Conservation (phyloP, 2,888 invertebrate species). For the Zaprionus obscuricornis region DNA sequence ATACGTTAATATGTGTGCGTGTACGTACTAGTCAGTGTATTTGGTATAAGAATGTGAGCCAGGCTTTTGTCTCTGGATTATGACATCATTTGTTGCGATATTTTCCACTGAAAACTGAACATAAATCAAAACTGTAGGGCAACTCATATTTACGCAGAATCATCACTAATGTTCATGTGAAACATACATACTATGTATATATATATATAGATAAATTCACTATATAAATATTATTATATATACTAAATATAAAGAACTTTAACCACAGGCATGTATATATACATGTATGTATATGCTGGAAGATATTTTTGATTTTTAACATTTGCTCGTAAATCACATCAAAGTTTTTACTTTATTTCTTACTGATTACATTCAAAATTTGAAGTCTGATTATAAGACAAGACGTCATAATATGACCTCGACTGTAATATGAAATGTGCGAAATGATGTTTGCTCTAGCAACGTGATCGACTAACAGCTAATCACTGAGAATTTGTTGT, state of each 20-base stretch:
- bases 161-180: too few relatives aligned
- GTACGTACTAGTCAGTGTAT: conserved; percentile 23
- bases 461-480: conserved; percentile 35
- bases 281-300: too few relatives aligned
- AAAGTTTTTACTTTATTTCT: too few relatives aligned
- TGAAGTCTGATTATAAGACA: conserved; percentile 16
- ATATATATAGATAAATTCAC: too few relatives aligned
- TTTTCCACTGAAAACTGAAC: conserved; percentile 32
- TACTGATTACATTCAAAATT: conserved; percentile 10
- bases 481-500: conserved; percentile 8
- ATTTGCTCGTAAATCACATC: conserved; percentile 30
- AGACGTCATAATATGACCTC: conserved; percentile 7
- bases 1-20: not conserved
- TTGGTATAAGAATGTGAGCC: conserved; percentile 57
- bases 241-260: not conserved
- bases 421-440: conserved; percentile 6
- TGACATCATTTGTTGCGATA: conserved; percentile 62
- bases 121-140: conserved; percentile 1
- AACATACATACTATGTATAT: too few relatives aligned
- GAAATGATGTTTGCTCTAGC: too few relatives aligned
- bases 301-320: too few relatives aligned
- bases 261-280: too few relatives aligned
- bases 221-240: not conserved
- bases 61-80: conserved; percentile 46
- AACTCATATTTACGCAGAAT: too few relatives aligned